Percentiles rank a stretch among this genome's conserved stretches.
phyloP scores from a whole-genome alignment of 2,797 vertebrate species.

The Thamnophis elegans region DNA sequence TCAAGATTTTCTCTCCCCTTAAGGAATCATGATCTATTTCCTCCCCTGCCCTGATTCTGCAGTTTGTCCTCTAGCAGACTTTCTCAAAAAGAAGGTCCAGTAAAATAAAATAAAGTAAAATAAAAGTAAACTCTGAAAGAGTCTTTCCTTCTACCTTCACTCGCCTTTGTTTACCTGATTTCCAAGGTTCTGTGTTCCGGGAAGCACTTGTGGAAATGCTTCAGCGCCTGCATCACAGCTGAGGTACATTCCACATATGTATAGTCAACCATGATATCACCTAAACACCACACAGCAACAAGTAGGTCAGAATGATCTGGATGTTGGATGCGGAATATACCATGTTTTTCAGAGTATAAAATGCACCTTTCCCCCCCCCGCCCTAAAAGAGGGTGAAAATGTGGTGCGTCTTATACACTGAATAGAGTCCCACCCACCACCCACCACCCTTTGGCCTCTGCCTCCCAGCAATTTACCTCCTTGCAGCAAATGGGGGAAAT shows the following conservation, averaged over 20 bases:
- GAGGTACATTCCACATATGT: slow-evolving; percentile 95
- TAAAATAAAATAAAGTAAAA: neutral
- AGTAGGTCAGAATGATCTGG: neutral
- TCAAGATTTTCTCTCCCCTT: neutral
- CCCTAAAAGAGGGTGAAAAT: no score
- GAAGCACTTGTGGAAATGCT: slow-evolving; percentile 76
- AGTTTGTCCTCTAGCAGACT: neutral
- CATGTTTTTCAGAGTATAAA: no score
- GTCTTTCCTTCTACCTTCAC: neutral
- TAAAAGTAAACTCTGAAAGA: neutral
- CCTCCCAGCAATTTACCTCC: no score
- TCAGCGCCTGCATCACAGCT: slow-evolving; percentile 89
- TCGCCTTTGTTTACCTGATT: slow-evolving; percentile 68
- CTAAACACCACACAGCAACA: slow-evolving; percentile 61
- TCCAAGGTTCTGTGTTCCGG: slow-evolving; percentile 81
- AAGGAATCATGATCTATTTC: neutral
- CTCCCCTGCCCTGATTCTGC: no score
- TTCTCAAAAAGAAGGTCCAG: neutral
- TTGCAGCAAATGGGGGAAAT: no score
- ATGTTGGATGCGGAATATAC: neutral
- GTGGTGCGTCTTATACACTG: no score
- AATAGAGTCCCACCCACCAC: no score
- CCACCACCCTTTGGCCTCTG: no score
- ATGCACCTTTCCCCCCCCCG: no score
- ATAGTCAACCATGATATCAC: slow-evolving; percentile 97